Base-by-base conservation (phyloP, 1,140 invertebrate genomes). In the Macrosteles quadrilineatus region DNA sequence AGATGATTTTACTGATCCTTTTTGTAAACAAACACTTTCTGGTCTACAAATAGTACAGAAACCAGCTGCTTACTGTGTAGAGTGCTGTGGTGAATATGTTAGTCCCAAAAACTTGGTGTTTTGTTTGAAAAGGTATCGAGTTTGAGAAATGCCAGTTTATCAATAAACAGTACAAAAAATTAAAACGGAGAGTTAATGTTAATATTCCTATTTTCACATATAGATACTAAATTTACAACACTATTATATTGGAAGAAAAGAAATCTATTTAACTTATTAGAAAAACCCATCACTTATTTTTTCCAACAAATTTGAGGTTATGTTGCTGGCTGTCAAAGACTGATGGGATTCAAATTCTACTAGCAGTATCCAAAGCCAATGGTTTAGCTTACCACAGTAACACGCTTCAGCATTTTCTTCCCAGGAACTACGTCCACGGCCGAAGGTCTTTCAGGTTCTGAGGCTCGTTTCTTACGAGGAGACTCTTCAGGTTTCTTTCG, bases 401-500 rank as follows among this genome's bases (percentile, higher is more conserved):
- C 47, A 19, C 4, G n/a, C 47, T 19, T 19, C 3, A 9, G 47
- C 21, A 9, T 50, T n/a, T 19, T 19, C 47, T 50, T 50, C 21
- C 47, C 17, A 4, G 17, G 47, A 4, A 19, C 6, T 50, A 6
- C 14, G 4, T 6, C 32, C 32, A 36, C 14, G 47, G n/a, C 47
- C 17, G 47, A 50, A 19, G 47, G 3, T 31, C 45, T 19, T 31
- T 57, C n/a, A 23, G 59, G 40, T 6, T 43, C 68, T 2, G 23
- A 31, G 1, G 21, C 17, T 64, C 45, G 63, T 32, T 62, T 63
- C 19, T 36, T 50, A 1, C 50, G 23, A 25, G 43, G 25, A 12
- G 66, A 50, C 45, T 67, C 19, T 63, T 53, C 9, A 1, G 36
- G 43, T 32, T 62, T 63, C 19, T 36, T 50, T 1, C 50, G 23